phyloP scores from a whole-genome alignment of 2,888 invertebrate genomes.

The Patella ulyssiponensis region DNA sequence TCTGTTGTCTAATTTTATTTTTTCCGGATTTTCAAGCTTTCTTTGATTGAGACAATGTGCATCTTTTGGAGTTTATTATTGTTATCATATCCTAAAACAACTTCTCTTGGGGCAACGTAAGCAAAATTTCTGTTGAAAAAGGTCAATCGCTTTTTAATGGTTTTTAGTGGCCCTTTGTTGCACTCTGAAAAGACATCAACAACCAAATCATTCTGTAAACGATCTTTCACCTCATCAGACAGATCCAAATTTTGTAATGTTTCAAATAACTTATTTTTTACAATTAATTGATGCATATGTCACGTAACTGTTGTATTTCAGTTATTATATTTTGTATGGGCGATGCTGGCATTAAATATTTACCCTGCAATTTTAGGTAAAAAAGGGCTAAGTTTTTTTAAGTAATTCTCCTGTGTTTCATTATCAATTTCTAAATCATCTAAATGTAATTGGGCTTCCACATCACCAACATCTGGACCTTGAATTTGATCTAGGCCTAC shows the following conservation, averaged over 20 bases:
- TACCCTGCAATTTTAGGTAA: constrained; percentile 9
- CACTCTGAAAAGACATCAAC: constrained; percentile 23
- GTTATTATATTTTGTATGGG: neutral
- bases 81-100: constrained; percentile 21
- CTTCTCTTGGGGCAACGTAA: constrained; percentile 18
- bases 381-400: constrained; percentile 2
- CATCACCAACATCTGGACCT: neutral
- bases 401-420: neutral
- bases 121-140: constrained; percentile 27
- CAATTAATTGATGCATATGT: constrained; percentile 7
- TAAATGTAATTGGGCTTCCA: neutral
- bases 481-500: too few species aligned
- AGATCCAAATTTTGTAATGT: constrained; percentile 4
- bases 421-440: neutral
- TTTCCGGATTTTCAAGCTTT: neutral
- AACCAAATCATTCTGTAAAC: constrained; percentile 8
- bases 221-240: neutral
- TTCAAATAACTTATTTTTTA: neutral
- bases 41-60: constrained; percentile 25
- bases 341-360: constrained; percentile 18
- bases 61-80: constrained; percentile 10
- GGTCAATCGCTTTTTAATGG: constrained; percentile 18
- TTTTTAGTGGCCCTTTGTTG: constrained; percentile 20
- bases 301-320: constrained; percentile 13
- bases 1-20: neutral